Conservation (phyloP, 2,113 vertebrate genomes). For the Machaerirhynchus nigripectus region DNA sequence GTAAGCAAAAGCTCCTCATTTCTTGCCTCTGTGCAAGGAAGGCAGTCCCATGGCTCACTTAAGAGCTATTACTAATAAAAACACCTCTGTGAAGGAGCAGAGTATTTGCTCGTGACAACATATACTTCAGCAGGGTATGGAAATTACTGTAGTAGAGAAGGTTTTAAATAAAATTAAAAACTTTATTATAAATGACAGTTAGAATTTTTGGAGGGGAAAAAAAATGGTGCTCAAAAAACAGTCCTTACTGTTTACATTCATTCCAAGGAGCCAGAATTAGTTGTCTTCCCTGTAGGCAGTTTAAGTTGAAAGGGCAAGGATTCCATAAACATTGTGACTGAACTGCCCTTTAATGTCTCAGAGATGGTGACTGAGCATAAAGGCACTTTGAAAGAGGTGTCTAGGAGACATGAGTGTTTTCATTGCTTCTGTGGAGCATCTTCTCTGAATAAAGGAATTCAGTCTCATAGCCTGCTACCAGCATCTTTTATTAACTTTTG, state of each 20-base stretch:
- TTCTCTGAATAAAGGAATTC: background rate
- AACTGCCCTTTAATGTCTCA: background rate
- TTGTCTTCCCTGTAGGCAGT: background rate
- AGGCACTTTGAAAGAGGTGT: background rate
- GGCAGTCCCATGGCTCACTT: background rate
- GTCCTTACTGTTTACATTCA: background rate
- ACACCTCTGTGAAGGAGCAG: background rate
- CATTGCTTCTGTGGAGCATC: background rate
- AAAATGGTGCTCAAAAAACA: background rate
- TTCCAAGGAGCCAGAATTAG: background rate
- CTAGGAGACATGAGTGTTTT: background rate
- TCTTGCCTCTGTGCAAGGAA: background rate
- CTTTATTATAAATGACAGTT: background rate
- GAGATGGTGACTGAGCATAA: conserved; percentile 1
- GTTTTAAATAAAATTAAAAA: background rate
- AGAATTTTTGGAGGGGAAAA: background rate
- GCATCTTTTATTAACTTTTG: background rate
- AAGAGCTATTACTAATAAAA: background rate
- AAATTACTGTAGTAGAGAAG: background rate
- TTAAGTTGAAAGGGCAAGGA: conserved; percentile 31
- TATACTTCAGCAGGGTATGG: background rate
- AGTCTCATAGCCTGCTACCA: background rate
- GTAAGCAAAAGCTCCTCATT: background rate
- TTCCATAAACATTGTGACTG: conserved; percentile 19
- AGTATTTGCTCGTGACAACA: background rate